Evolutionary conservation across 2,113 vertebrate genomes (phyloP).

Genomic region (Toxostoma redivivum): DNA sequence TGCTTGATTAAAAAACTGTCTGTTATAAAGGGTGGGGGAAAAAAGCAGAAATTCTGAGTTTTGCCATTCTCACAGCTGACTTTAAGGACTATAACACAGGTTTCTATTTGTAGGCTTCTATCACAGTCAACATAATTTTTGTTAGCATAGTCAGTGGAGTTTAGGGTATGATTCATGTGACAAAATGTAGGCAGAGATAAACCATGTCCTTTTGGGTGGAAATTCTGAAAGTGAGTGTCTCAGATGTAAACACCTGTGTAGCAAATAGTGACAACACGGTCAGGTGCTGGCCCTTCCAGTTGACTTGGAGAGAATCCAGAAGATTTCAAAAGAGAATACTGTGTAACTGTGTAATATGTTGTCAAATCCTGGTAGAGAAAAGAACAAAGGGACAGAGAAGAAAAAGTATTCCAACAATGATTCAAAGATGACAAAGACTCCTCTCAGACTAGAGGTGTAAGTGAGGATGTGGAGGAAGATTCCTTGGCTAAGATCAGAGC

Average conservation of each 20-base stretch:
- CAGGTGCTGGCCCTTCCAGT: background rate
- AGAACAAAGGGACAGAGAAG: background rate
- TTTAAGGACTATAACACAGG: background rate
- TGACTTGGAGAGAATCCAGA: background rate
- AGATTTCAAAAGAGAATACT: background rate
- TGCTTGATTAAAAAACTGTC: background rate
- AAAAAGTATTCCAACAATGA: background rate
- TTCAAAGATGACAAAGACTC: background rate
- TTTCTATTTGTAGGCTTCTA: background rate
- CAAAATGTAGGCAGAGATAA: background rate
- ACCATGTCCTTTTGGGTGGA: background rate
- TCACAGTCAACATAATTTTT: background rate
- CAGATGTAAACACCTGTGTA: background rate
- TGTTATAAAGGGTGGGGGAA: background rate
- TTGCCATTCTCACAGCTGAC: background rate
- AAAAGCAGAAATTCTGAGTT: background rate
- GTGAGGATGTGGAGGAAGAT: background rate
- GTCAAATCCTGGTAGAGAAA: background rate
- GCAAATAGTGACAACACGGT: background rate
- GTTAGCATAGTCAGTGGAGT: background rate
- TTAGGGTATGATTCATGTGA: background rate
- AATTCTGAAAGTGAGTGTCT: background rate
- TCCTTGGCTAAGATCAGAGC: background rate
- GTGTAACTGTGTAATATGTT: background rate
- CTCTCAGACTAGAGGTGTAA: background rate